A percentile compares a stretch with the other conserved stretches of the same genome.
Conservation (phyloP, 2,797 vertebrate genomes). For the Amblyraja radiata region DNA sequence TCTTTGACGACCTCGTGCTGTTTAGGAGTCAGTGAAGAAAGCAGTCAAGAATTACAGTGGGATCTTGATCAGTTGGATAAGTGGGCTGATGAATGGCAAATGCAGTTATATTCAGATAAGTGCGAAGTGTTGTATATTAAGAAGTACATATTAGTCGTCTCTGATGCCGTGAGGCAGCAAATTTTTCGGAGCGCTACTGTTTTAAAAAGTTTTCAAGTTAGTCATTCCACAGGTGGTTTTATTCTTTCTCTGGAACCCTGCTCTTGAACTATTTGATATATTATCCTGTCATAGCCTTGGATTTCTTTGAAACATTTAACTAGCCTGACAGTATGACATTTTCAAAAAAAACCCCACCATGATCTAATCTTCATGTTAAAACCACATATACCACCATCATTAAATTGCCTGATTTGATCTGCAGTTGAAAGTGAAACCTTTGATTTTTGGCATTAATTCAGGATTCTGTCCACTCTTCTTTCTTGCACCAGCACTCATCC, state of each 20-base stretch:
- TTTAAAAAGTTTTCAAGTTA: not conserved
- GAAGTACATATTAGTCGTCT: too few relatives aligned
- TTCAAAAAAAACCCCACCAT: not conserved
- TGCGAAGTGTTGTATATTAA: too few relatives aligned
- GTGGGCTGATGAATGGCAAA: too few relatives aligned
- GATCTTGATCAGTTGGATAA: too few relatives aligned
- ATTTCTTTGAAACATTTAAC: not conserved
- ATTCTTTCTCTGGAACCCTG: not conserved
- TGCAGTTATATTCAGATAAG: too few relatives aligned
- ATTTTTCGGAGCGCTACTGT: too few relatives aligned
- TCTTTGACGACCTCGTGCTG: too few relatives aligned
- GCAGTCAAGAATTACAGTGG: too few relatives aligned
- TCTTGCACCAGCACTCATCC: not conserved
- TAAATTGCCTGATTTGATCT: not conserved
- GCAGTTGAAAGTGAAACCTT: not conserved
- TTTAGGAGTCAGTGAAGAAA: too few relatives aligned
- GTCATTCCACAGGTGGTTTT: not conserved
- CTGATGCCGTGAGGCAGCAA: too few relatives aligned
- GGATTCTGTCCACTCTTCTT: not conserved
- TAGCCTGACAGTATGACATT: not conserved
- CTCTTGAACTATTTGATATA: not conserved
- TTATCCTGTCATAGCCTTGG: not conserved
- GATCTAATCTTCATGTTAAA: not conserved
- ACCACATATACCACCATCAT: not conserved
- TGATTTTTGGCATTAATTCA: not conserved